A percentile compares a stretch with the other conserved stretches of the same genome.
phyloP scores from a whole-genome alignment of 2,888 invertebrate species.

The Carpatolechia fugitivella region DNA sequence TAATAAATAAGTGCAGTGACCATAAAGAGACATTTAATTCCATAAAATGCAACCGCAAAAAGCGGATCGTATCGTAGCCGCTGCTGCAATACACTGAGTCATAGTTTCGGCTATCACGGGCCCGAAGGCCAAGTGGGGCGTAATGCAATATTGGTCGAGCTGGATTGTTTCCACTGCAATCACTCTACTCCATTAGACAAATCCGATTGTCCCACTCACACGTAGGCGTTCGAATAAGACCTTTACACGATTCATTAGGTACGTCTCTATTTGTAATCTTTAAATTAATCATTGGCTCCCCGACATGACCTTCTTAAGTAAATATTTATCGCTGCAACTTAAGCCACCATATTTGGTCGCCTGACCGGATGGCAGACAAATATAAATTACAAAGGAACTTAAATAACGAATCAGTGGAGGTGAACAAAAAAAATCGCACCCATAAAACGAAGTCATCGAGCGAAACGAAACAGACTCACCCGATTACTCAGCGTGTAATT shows the following conservation, averaged over 20 bases:
- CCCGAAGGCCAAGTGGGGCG: slow-evolving; percentile 51
- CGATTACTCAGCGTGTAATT: slow-evolving; percentile 72
- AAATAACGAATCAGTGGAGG: slow-evolving; percentile 46
- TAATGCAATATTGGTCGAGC: slow-evolving; percentile 50
- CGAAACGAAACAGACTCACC: slow-evolving; percentile 61
- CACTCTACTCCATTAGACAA: slow-evolving; percentile 44
- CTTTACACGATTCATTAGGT: slow-evolving; percentile 30
- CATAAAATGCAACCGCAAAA: background rate
- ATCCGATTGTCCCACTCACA: slow-evolving; percentile 39
- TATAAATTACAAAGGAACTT: slow-evolving; percentile 28
- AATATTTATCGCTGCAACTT: slow-evolving; percentile 21
- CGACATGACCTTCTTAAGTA: slow-evolving; percentile 25
- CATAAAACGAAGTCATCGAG: slow-evolving; percentile 61
- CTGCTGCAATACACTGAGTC: slow-evolving; percentile 52
- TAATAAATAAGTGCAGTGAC: background rate
- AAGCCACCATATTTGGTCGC: slow-evolving; percentile 4
- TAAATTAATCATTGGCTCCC: slow-evolving; percentile 24
- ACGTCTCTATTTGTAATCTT: slow-evolving; percentile 27
- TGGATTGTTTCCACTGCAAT: slow-evolving; percentile 47
- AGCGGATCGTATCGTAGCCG: background rate
- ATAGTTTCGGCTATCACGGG: slow-evolving; percentile 54
- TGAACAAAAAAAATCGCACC: slow-evolving; percentile 50
- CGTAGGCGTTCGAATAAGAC: slow-evolving; percentile 34
- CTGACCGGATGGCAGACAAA: slow-evolving; percentile 21
- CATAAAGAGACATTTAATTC: background rate